Evolutionary conservation across 2,113 vertebrate species (phyloP).

Genomic region (Aix galericulata): DNA sequence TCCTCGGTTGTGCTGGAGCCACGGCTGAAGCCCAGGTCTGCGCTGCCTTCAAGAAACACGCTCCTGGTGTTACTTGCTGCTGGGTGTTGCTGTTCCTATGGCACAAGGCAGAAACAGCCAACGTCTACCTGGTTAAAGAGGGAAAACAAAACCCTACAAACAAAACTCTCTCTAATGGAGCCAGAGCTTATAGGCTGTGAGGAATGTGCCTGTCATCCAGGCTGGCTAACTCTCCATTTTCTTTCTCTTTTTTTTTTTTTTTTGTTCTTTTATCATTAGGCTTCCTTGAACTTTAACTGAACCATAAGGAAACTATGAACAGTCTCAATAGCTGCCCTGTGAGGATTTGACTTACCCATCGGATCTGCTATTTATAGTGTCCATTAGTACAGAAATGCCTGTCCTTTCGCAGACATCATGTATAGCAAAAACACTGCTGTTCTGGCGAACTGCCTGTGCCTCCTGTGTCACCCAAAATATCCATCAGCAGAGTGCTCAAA

Average conservation of each 20-base stretch:
- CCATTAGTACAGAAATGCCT: constrained; percentile 59
- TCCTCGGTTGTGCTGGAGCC: neutral
- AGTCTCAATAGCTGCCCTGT: constrained; percentile 56
- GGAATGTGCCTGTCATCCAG: neutral
- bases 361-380: constrained; percentile 65
- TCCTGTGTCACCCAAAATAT: constrained; percentile 67
- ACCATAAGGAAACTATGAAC: constrained; percentile 53
- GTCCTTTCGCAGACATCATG: constrained; percentile 61
- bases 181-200: neutral
- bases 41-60: neutral
- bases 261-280: constrained; percentile 26
- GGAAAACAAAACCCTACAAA: neutral
- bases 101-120: neutral
- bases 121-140: neutral
- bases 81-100: neutral
- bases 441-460: constrained; percentile 14
- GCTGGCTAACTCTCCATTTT: neutral
- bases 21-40: neutral
- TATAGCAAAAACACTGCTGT: constrained; percentile 39
- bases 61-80: neutral
- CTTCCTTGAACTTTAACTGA: constrained; percentile 70
- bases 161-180: neutral
- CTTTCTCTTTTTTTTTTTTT: neutral
- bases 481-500: constrained; percentile 53
- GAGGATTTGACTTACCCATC: constrained; percentile 31